These are phyloP conservation scores for Pachypeltis micranthus DNA, from an alignment of 1,140 invertebrate genomes.

Conservation along the genomic window DNA sequence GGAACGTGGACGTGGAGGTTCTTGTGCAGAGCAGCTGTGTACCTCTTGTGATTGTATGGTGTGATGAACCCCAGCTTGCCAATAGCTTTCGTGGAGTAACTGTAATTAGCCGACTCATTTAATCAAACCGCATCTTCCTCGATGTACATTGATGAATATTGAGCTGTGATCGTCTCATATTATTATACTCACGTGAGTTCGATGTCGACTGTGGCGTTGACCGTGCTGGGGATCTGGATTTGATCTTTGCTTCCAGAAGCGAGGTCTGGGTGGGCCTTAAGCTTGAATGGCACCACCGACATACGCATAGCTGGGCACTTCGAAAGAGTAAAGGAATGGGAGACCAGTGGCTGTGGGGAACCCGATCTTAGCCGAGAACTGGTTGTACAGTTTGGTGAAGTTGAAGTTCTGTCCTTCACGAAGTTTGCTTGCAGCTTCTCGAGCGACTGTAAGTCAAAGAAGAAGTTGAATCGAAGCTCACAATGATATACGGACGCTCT, in stretches of 20 bases:
- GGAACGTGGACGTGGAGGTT: slow-evolving; percentile 44
- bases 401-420: slow-evolving; percentile 38
- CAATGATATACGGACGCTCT: too few relatives aligned
- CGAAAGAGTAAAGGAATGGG: slow-evolving; percentile 47
- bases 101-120: slow-evolving; percentile 13
- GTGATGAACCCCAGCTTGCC: slow-evolving; percentile 49
- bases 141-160: background rate
- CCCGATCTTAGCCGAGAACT: slow-evolving; percentile 41
- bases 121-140: background rate
- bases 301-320: slow-evolving; percentile 38
- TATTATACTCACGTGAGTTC: slow-evolving; percentile 32
- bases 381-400: slow-evolving; percentile 42
- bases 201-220: slow-evolving; percentile 37
- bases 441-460: slow-evolving; percentile 31
- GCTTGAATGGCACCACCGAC: slow-evolving; percentile 37
- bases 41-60: slow-evolving; percentile 45
- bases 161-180: too few relatives aligned
- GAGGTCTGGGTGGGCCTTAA: slow-evolving; percentile 33
- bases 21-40: slow-evolving; percentile 44
- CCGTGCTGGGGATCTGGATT: slow-evolving; percentile 30
- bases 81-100: slow-evolving; percentile 39
- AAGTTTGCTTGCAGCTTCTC: slow-evolving; percentile 31
- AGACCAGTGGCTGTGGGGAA: slow-evolving; percentile 54
- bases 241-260: slow-evolving; percentile 23
- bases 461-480: too few relatives aligned